Percentiles rank a stretch among this genome's conserved stretches.
Evolutionary conservation across 2,797 vertebrate species (phyloP).

Genomic region (Xenops minutus): DNA sequence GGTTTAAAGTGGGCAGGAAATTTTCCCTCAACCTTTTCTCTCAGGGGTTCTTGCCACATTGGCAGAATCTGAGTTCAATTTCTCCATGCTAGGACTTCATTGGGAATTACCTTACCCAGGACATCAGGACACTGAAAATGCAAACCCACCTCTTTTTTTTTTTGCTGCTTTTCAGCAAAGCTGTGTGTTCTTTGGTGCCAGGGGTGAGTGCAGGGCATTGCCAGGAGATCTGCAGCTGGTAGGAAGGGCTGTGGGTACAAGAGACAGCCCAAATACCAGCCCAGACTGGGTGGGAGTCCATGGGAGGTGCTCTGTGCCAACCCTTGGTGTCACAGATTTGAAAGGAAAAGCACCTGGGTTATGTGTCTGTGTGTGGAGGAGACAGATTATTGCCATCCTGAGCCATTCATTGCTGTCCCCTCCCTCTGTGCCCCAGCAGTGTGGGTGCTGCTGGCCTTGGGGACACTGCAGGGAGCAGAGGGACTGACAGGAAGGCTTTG

Average conservation of each 20-base stretch:
- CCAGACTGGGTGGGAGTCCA: background rate
- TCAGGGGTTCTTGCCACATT: background rate
- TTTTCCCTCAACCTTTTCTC: background rate
- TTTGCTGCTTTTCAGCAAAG: background rate
- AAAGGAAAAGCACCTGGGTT: background rate
- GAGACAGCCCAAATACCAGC: background rate
- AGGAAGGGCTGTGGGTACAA: background rate
- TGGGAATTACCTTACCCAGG: background rate
- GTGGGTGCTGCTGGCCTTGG: background rate
- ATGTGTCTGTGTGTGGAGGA: background rate
- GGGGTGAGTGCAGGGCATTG: background rate
- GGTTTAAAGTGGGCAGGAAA: background rate
- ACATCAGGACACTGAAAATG: background rate
- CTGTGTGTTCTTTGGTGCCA: background rate
- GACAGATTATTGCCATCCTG: background rate
- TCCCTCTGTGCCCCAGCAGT: background rate
- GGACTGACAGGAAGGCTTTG: background rate
- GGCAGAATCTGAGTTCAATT: background rate
- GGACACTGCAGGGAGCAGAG: background rate
- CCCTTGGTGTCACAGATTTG: background rate
- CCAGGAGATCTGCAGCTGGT: background rate
- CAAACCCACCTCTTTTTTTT: background rate
- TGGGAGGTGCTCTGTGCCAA: background rate
- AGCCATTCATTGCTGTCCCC: background rate
- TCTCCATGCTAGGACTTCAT: background rate